A percentile compares a stretch with the other conserved stretches of the same genome.
Evolutionary conservation across 2,888 invertebrate species (phyloP).

Genomic region (Dicyrtoma fusca): DNA sequence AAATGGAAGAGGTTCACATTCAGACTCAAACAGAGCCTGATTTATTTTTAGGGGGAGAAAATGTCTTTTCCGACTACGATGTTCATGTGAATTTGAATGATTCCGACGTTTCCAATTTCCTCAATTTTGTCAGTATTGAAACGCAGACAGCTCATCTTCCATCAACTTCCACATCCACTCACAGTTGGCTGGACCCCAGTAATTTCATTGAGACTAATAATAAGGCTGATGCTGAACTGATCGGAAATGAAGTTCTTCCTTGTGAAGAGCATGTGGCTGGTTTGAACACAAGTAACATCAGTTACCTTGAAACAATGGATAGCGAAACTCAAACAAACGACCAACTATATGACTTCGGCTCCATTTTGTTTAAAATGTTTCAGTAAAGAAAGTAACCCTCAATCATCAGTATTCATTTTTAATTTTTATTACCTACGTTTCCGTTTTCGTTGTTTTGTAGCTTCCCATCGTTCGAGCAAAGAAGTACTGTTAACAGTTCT

Average conservation of each 20-base stretch:
- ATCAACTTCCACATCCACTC: background rate
- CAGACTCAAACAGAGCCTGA: conserved; percentile 49
- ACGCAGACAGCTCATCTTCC: conserved; percentile 43
- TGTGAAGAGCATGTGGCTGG: background rate
- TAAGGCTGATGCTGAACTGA: background rate
- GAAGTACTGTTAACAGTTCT: too few relatives aligned
- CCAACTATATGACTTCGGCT: conserved; percentile 26
- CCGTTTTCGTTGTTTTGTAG: too few relatives aligned
- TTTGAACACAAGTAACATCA: background rate
- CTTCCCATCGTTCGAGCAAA: too few relatives aligned
- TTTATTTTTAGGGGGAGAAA: conserved; percentile 13
- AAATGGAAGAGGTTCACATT: conserved; percentile 40
- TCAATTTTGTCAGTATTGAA: conserved; percentile 40
- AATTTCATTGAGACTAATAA: conserved; percentile 4
- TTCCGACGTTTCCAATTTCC: conserved; percentile 25
- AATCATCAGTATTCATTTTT: too few relatives aligned
- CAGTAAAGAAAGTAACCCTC: background rate
- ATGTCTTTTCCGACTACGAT: conserved; percentile 27
- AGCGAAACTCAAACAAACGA: conserved; percentile 47
- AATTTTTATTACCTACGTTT: too few relatives aligned
- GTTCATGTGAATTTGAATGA: conserved; percentile 17
- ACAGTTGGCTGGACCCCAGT: background rate
- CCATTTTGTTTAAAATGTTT: conserved; percentile 18
- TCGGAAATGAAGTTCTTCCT: background rate
- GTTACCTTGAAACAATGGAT: conserved; percentile 49